Conservation (phyloP, 2,113 vertebrate species). For the Phyllostomus discolor region DNA sequence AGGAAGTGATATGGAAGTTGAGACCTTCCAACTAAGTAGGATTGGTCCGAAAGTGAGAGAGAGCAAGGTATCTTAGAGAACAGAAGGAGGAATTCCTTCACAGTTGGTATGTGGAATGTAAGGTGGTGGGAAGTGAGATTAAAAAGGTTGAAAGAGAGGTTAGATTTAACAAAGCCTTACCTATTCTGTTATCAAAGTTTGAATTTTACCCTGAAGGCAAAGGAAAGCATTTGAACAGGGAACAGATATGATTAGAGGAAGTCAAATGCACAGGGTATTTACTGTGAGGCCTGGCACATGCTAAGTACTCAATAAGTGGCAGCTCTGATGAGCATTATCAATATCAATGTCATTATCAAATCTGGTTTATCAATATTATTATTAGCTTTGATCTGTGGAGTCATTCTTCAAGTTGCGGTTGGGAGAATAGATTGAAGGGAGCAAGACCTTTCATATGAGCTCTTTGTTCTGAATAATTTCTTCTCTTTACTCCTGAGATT, state of each 20-base stretch:
- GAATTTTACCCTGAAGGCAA: not conserved
- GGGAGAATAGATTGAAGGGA: not conserved
- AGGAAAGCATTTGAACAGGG: not conserved
- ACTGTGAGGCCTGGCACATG: not conserved
- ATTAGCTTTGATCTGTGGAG: not conserved
- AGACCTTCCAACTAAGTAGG: not conserved
- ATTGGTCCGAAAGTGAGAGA: not conserved
- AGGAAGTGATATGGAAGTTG: not conserved
- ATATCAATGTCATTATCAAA: not conserved
- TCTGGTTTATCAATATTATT: not conserved
- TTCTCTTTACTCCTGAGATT: not conserved
- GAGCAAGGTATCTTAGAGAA: not conserved
- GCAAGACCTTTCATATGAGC: not conserved
- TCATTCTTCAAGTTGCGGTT: not conserved
- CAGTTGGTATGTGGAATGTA: not conserved
- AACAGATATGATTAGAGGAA: not conserved
- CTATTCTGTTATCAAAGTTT: not conserved
- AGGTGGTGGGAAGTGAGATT: not conserved
- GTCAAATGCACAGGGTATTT: not conserved
- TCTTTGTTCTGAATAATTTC: constrained; percentile 3
- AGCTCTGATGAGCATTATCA: not conserved
- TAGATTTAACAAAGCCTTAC: not conserved
- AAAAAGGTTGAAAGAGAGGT: not conserved
- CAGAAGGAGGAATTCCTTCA: not conserved
- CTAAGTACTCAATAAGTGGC: not conserved